Base-by-base conservation (phyloP, 2,888 invertebrate species). In the Tipula unca region DNA sequence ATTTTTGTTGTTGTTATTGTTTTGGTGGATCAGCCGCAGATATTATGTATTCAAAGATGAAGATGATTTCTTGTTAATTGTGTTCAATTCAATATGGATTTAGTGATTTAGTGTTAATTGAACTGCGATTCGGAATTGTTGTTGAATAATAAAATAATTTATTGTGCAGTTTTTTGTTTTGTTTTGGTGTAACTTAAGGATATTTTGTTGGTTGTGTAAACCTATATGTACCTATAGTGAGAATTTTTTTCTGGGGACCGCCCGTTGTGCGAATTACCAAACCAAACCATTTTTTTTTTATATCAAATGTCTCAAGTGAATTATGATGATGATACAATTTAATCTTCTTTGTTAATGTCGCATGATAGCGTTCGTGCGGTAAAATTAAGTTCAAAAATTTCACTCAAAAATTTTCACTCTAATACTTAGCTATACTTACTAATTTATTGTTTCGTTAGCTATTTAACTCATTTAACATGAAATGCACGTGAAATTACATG, bases 21-120 rank as follows among this genome's bases (percentile, higher is more conserved):
- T 20, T 69, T 69, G 25, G 69, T 69, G 25, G 25, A 10, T 69
- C 25, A 20, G 25, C 10, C 10, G 20, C 25, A 69, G 69, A 25
- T 8, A 48, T n/a, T n/a, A n/a, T n/a, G n/a, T 48, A 48, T 42
- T 13, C 14, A 14, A 35, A 39, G 10, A 48, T 48, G 48, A 17
- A 48, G n/a, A 69, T 69, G 69, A 69, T 69, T 69, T 69, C n/a
- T 69, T 69, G 69, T 69, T 48, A 69, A 69, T 20, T 69, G 69
- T 25, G 8, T 69, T 25, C 69, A 25, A 13, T 69, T 25, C 69
- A 69, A 69, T 69, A 25, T 20, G 20, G 25, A 69, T 69, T 69
- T 69, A 69, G 69, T 69, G 69, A 69, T 69, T 69, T 69, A 69
- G 69, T 69, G 25, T 25, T 69, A 69, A 69, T 25, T 69, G 69